phyloP scores from a whole-genome alignment of 2,797 vertebrate species.

The Nothura maculosa region DNA sequence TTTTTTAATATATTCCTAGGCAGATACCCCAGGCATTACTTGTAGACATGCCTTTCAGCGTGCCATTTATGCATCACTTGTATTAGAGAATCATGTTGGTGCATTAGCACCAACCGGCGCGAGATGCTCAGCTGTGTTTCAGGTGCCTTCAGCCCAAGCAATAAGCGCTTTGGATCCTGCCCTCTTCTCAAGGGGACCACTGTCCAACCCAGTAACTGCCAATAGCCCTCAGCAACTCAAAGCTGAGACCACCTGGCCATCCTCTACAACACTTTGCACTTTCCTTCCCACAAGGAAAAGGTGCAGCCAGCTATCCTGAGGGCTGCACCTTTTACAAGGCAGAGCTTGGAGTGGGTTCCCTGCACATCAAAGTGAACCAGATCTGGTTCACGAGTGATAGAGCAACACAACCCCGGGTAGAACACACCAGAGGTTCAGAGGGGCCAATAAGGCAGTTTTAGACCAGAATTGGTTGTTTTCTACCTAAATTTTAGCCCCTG shows the following conservation, averaged over 20 bases:
- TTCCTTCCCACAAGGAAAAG: no score
- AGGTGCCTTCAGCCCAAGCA: rapidly evolving
- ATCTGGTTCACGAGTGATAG: rapidly evolving
- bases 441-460: not conserved
- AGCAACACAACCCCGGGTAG: not conserved
- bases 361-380: not conserved
- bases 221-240: rapidly evolving
- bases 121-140: rapidly evolving
- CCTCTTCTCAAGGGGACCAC: not conserved
- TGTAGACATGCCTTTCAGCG: not conserved
- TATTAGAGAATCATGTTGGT: not conserved
- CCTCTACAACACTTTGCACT: not conserved
- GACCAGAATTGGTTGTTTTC: not conserved
- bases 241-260: rapidly evolving
- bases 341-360: not conserved
- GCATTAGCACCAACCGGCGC: not conserved
- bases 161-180: not conserved
- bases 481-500: constrained; percentile 10
- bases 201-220: not conserved
- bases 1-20: not conserved
- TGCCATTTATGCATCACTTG: rapidly evolving
- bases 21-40: not conserved
- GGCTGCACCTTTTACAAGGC: not conserved
- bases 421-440: not conserved
- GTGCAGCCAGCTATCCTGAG: no score